Percentiles rank a stretch among this genome's conserved stretches.
These are phyloP conservation scores for Neuroterus valhalla DNA, from an alignment of 1,140 invertebrate species.

Conservation along the genomic window DNA sequence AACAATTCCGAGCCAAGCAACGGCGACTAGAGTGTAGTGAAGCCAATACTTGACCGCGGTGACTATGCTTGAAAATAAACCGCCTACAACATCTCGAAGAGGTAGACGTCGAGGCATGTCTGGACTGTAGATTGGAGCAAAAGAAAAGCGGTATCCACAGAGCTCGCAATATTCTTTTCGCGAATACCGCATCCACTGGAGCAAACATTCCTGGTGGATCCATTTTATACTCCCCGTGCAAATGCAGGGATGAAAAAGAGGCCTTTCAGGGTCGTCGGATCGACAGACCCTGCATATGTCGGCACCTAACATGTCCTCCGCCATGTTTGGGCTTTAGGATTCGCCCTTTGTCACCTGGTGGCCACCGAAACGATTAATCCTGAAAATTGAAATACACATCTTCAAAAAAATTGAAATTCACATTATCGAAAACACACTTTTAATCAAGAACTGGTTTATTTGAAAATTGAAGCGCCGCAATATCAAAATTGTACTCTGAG, in stretches of 20 bases:
- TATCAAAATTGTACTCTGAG: too few species aligned
- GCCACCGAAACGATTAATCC: constrained; percentile 27
- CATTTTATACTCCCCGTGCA: constrained; percentile 99
- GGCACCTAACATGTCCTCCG: constrained; percentile 76
- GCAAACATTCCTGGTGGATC: constrained; percentile 95
- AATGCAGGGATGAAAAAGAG: constrained; percentile 98
- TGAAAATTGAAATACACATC: not conserved
- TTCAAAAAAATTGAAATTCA: not conserved
- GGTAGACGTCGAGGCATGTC: constrained; percentile 98
- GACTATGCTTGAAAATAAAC: constrained; percentile 90
- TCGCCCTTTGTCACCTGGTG: constrained; percentile 18
- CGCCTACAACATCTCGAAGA: constrained; percentile 90
- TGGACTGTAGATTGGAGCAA: constrained; percentile 98
- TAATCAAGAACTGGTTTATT: too few species aligned
- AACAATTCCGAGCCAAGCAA: constrained; percentile 98
- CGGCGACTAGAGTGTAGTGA: constrained; percentile 95
- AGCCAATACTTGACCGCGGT: constrained; percentile 97
- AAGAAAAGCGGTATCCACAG: constrained; percentile 98
- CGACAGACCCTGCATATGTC: constrained; percentile 99
- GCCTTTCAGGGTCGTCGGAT: constrained; percentile 92
- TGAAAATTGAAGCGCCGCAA: too few species aligned
- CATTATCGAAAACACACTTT: too few species aligned
- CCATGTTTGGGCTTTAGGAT: constrained; percentile 66
- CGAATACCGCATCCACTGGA: constrained; percentile 96
- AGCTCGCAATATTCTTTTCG: constrained; percentile 99